Percentiles rank a stretch among this genome's conserved stretches.
These are phyloP conservation scores for Steinernema scapterisci DNA, from an alignment of 2,888 invertebrate genomes.

Conservation along the genomic window DNA sequence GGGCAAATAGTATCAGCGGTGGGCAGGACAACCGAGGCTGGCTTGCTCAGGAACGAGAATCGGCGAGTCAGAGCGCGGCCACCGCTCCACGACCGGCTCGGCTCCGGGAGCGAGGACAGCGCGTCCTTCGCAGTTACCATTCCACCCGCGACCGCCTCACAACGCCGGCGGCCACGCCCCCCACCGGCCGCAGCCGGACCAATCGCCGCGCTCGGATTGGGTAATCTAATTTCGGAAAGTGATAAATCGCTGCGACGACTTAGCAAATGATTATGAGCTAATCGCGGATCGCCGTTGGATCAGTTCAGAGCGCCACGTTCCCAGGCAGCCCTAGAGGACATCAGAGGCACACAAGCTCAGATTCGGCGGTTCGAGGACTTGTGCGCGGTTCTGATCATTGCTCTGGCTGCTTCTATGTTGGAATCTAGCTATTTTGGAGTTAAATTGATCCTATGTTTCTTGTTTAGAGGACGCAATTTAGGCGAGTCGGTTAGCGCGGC, in stretches of 20 bases:
- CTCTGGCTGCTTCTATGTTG: no score
- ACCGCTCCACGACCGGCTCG: conserved; percentile 20
- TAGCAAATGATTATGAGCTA: conserved; percentile 32
- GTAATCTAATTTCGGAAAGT: conserved; percentile 7
- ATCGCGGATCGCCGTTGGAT: conserved; percentile 29
- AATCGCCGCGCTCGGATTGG: conserved; percentile 6
- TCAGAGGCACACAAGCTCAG: neutral
- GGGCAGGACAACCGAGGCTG: conserved; percentile 4
- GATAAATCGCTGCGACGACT: conserved; percentile 26
- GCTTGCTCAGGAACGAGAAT: conserved; percentile 25
- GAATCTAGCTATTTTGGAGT: no score
- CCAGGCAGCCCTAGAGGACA: neutral
- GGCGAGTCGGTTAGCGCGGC: no score
- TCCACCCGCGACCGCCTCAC: neutral
- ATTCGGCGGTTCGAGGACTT: neutral
- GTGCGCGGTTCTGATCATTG: no score
- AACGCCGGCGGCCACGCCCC: conserved; percentile 12
- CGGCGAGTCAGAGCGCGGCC: neutral
- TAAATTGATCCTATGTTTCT: no score
- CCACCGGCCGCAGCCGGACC: conserved; percentile 7
- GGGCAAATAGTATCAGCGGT: conserved; percentile 10
- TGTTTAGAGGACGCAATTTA: no score
- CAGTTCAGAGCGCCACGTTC: neutral
- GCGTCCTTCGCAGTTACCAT: conserved; percentile 9
- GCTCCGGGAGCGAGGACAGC: conserved; percentile 18